Evolutionary conservation across 1,140 invertebrate species (phyloP).

Genomic region (Drosophila pandora): DNA sequence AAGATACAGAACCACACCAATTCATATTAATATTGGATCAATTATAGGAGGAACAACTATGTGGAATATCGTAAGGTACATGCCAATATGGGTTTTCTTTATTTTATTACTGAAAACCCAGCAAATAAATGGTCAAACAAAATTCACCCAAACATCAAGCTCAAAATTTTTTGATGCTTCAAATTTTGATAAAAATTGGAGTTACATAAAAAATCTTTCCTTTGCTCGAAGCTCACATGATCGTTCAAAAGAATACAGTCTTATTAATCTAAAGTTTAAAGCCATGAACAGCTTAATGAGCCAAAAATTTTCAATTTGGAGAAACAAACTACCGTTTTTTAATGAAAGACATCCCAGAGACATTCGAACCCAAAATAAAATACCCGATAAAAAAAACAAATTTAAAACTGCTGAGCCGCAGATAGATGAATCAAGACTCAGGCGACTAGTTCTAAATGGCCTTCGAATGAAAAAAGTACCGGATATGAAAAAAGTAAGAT

Average conservation of each 20-base stretch:
- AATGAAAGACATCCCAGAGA: slow-evolving; percentile 13
- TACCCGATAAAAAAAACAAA: not conserved
- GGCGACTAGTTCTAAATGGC: slow-evolving; percentile 60
- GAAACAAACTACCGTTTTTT: not conserved
- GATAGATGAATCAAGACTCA: slow-evolving; percentile 53
- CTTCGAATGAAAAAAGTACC: slow-evolving; percentile 66
- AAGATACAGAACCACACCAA: not conserved
- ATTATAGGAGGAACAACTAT: slow-evolving; percentile 4
- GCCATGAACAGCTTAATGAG: not conserved
- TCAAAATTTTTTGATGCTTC: slow-evolving; percentile 12
- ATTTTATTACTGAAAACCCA: slow-evolving; percentile 53
- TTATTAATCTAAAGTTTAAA: slow-evolving; percentile 59
- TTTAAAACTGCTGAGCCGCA: not conserved
- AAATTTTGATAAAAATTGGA: not conserved
- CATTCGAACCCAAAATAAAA: slow-evolving; percentile 1
- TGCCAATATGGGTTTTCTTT: slow-evolving; percentile 50
- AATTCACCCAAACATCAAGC: slow-evolving; percentile 27
- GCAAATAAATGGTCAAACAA: slow-evolving; percentile 33
- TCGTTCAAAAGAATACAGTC: slow-evolving; percentile 55
- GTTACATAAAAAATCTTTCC: not conserved
- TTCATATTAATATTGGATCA: slow-evolving; percentile 1
- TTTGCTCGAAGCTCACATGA: slow-evolving; percentile 15
- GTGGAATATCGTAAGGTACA: slow-evolving; percentile 15
- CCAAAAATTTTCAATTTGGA: not conserved
- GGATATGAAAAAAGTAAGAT: slow-evolving; percentile 71